Evolutionary conservation across 2,888 invertebrate genomes (phyloP), one percentile per base, ranked within the genome.

Genomic region (Dasysyrphus albostriatus): DNA sequence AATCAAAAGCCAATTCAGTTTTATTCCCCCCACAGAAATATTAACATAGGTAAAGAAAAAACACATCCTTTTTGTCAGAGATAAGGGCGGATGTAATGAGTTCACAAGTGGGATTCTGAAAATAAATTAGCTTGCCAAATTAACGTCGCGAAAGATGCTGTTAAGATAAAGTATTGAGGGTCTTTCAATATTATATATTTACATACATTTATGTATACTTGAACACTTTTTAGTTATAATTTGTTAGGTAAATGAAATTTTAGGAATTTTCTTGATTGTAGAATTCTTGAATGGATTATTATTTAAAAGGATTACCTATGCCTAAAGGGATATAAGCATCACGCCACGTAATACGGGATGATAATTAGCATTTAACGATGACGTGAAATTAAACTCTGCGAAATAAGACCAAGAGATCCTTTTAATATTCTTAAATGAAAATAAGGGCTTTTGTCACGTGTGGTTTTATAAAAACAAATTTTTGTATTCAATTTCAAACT

Each of bases 1-100:
- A 84, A 72, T 84, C 56, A 42, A 56, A 54, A n/a, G 56, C 44
- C 79, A 83, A 80, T 80, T 67, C 80, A 72, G 76, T 80, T 79
- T 58, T 70, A 59, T 73, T 73, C 73, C 58, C 67, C 59, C 3
- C 24, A 24, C 34, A 42, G 6, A 32, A 65, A 47, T 42, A n/a
- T 44, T 16, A 5, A n/a, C 9, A n/a, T 24, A 42, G 19, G 24
- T 14, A 29, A n/a, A 51, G n/a, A 24, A 63, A 75, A 19, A 34
- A 34, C 16, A 47, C n/a, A 47, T 58, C 19, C 39, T 69, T 74
- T 72, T 49, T 8, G 42, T 12, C n/a, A 65, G 19, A 59, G 80
- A 84, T 76, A 76, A 80, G 58, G 65, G 58, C 51, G 84, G 59
- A 59, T 44, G 75, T 51, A 76, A 67, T 44, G 54, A 72, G 54